phyloP scores from a whole-genome alignment of 2,797 vertebrate species.

The Bradypodion ventrale region DNA sequence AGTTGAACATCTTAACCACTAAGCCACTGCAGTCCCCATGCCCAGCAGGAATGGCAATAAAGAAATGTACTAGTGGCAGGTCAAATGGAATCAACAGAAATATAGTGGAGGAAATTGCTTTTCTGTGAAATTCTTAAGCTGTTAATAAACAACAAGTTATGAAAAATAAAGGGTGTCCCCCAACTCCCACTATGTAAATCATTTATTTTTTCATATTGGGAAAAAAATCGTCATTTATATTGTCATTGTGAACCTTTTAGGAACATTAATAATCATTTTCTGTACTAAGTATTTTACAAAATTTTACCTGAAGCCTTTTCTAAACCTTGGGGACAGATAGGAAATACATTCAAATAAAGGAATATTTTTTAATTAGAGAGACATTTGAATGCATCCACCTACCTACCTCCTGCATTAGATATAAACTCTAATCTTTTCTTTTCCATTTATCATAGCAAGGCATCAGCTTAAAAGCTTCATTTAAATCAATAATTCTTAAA shows the following conservation, averaged over 20 bases:
- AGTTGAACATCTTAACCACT: too few species aligned
- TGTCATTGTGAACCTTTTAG: neutral
- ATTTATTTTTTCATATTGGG: neutral
- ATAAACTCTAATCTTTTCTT: neutral
- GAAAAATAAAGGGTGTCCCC: too few species aligned
- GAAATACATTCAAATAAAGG: slow-evolving; percentile 45
- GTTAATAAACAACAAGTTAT: neutral
- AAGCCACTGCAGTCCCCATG: too few species aligned
- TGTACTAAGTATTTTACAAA: neutral
- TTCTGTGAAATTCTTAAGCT: neutral
- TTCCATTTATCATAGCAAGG: neutral
- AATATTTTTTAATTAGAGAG: slow-evolving; percentile 39
- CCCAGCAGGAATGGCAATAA: neutral
- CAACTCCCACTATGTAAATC: neutral
- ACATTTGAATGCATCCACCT: slow-evolving; percentile 38
- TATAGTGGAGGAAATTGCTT: neutral
- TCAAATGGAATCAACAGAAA: too few species aligned
- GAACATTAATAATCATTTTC: neutral
- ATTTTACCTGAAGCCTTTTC: neutral
- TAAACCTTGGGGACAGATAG: neutral
- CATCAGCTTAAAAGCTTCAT: neutral
- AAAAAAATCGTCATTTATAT: neutral
- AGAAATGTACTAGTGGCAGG: neutral
- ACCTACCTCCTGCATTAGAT: neutral
- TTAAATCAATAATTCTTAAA: slow-evolving; percentile 8